A percentile compares a stretch with the other conserved stretches of the same genome.
Evolutionary conservation across 2,113 vertebrate species (phyloP).

Genomic region (Vimba vimba): DNA sequence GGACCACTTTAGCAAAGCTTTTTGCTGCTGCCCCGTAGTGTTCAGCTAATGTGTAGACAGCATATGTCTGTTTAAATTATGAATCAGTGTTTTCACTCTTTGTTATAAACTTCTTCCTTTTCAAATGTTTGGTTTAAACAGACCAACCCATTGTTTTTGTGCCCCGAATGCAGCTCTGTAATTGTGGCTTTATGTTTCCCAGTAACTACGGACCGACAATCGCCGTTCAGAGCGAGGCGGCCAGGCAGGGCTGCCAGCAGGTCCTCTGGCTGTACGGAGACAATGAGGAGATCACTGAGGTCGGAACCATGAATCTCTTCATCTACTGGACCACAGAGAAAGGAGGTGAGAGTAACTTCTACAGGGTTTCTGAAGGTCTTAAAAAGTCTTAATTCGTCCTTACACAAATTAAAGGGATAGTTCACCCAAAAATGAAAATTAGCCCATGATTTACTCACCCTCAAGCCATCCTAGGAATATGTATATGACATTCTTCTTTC

Average conservation of each 20-base stretch:
- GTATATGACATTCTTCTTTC: too few relatives aligned
- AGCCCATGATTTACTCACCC: too few relatives aligned
- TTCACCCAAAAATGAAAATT: too few relatives aligned
- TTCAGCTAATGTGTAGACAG: neutral
- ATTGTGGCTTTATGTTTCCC: slow-evolving; percentile 13
- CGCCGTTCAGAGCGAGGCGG: slow-evolving; percentile 81
- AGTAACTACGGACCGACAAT: slow-evolving; percentile 92
- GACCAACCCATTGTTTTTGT: neutral
- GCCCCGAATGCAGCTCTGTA: neutral
- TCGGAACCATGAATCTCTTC: slow-evolving; percentile 94
- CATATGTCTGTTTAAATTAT: neutral
- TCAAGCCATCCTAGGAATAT: too few relatives aligned
- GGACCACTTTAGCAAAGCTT: slow-evolving; percentile 12
- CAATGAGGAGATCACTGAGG: slow-evolving; percentile 86
- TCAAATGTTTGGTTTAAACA: neutral
- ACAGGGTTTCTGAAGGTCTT: neutral
- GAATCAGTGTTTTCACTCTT: neutral
- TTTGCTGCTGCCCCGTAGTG: neutral
- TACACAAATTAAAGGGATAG: too few relatives aligned
- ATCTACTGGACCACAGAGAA: slow-evolving; percentile 85
- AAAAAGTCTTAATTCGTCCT: too few relatives aligned
- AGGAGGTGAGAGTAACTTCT: slow-evolving; percentile 74
- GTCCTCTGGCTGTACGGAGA: slow-evolving; percentile 89
- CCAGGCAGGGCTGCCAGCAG: slow-evolving; percentile 83
- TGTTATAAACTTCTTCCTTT: neutral